A percentile compares a stretch with the other conserved stretches of the same genome.
Evolutionary conservation across 2,888 invertebrate genomes (phyloP).

Genomic region (Dryomyza anilis): DNA sequence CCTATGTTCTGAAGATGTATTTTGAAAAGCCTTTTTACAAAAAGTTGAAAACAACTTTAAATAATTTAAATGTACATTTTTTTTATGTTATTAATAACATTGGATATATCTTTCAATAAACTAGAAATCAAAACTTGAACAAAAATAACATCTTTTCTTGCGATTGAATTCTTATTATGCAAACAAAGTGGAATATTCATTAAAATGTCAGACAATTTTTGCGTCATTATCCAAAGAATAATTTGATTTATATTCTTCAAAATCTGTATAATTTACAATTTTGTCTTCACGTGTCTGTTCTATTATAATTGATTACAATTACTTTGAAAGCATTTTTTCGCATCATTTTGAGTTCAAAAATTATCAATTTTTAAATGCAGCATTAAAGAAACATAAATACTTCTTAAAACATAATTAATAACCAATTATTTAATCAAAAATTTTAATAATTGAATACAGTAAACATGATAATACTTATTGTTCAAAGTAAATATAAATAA

Average conservation of each 20-base stretch:
- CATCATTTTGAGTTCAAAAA: neutral
- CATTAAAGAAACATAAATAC: slow-evolving; percentile 14
- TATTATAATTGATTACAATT: slow-evolving; percentile 16
- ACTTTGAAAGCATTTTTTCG: slow-evolving; percentile 21
- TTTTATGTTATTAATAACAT: neutral
- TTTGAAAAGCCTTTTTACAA: slow-evolving; percentile 14
- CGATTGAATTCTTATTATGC: neutral
- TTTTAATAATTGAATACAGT: neutral
- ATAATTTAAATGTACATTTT: neutral
- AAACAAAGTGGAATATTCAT: neutral
- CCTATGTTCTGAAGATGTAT: slow-evolving; percentile 19
- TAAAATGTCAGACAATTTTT: neutral
- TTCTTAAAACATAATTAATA: neutral
- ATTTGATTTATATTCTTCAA: neutral
- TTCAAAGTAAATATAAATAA: too few species aligned
- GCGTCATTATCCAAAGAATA: neutral
- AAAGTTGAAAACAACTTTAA: neutral
- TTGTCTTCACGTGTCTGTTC: neutral
- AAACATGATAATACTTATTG: too few species aligned
- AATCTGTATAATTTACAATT: neutral
- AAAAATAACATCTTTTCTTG: neutral
- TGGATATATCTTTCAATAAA: neutral
- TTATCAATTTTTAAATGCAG: slow-evolving; percentile 21
- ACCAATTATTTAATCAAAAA: neutral
- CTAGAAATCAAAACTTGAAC: neutral